Evolutionary conservation across 2,888 invertebrate genomes (phyloP).

Genomic region (Eupithecia subumbrata): DNA sequence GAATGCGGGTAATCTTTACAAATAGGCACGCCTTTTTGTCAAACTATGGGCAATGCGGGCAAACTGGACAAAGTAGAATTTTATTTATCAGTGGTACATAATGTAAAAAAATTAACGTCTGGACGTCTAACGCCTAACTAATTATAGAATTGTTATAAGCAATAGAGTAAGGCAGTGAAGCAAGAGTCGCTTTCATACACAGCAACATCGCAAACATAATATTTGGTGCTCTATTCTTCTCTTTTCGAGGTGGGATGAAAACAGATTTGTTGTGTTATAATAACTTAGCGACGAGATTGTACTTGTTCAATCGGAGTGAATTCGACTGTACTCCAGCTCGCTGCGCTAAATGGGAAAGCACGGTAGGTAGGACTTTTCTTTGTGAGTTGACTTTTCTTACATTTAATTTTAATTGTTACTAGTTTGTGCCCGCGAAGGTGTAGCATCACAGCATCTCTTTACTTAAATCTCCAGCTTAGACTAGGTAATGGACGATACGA

Average conservation of each 20-base stretch:
- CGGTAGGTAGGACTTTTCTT: background rate
- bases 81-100: background rate
- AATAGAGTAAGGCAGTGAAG: background rate
- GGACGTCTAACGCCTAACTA: background rate
- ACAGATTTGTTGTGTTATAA: too few species aligned
- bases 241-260: too few species aligned
- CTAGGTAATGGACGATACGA: too few species aligned
- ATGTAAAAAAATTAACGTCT: background rate
- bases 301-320: constrained; percentile 5
- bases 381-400: background rate
- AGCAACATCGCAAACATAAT: too few species aligned
- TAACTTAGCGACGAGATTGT: constrained; percentile 13
- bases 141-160: background rate
- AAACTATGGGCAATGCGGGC: constrained; percentile 39
- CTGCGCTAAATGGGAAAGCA: constrained; percentile 3
- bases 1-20: constrained; percentile 42
- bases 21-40: too few species aligned
- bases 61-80: constrained; percentile 16
- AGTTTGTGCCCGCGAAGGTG: too few species aligned
- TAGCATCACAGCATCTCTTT: too few species aligned
- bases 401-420: background rate
- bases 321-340: constrained; percentile 2
- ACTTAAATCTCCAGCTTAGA: too few species aligned
- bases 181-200: too few species aligned
- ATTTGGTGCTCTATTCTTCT: too few species aligned